Conservation (phyloP, 1,140 invertebrate species). For the Drosophila sucinea region DNA sequence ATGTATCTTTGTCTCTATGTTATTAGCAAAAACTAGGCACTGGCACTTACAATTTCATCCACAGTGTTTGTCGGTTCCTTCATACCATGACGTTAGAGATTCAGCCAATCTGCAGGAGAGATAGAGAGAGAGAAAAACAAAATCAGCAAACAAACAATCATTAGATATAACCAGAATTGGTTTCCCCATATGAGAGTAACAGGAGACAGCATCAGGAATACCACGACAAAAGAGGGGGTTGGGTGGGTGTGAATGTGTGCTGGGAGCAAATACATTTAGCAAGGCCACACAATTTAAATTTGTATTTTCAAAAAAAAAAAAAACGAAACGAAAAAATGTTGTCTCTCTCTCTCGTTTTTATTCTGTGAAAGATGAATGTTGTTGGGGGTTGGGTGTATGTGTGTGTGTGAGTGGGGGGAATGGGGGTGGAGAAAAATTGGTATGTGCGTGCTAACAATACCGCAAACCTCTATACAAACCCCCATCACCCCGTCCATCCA, state of each 20-base stretch:
- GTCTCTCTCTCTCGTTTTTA: neutral
- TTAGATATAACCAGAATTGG: conserved; percentile 55
- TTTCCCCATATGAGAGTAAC: conserved; percentile 7
- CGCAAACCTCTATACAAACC: conserved; percentile 16
- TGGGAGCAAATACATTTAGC: conserved; percentile 62
- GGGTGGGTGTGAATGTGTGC: conserved; percentile 34
- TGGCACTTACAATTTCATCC: conserved; percentile 82
- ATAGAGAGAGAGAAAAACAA: conserved; percentile 29
- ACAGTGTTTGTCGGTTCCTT: conserved; percentile 83
- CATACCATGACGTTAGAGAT: conserved; percentile 81
- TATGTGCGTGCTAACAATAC: conserved; percentile 61
- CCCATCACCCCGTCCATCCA: conserved; percentile 13
- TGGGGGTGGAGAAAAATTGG: conserved; percentile 5
- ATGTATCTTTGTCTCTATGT: neutral
- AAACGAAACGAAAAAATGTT: neutral
- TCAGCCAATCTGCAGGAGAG: conserved; percentile 72
- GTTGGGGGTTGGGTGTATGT: neutral
- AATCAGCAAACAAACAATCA: conserved; percentile 73
- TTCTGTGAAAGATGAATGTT: conserved; percentile 5
- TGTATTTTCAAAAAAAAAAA: conserved; percentile 54
- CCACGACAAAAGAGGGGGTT: conserved; percentile 9
- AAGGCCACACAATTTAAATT: conserved; percentile 71
- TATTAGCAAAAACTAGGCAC: conserved; percentile 44
- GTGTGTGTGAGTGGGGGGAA: neutral
- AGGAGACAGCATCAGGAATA: conserved; percentile 22